Evolutionary conservation across 2,113 vertebrate genomes (phyloP), one percentile per base, ranked within the genome.

Genomic region (Catagonus wagneri): DNA sequence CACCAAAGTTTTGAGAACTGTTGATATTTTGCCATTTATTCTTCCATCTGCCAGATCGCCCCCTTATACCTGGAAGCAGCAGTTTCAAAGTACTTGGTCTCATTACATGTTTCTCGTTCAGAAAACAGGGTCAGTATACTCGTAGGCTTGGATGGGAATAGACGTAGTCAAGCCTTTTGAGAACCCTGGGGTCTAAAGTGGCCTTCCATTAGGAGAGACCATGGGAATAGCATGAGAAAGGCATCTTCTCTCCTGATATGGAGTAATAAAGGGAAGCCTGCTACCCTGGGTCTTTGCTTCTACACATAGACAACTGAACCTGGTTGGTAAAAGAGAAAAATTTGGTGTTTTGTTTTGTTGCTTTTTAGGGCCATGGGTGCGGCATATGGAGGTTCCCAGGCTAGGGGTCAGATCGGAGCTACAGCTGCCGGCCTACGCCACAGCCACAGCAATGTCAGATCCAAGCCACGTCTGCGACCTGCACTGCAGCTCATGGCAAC

Each of bases 251-350:
- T 84, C 61, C 81, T 78, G 74, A 78, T 6, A 15, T 83, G 74
- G 54, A 56, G 69, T 65, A 50, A 76, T 32, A 83, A 63, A 78
- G 22, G 17, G 50, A 63, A 23, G 20, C 78, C 19, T 89, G 29
- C 39, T 92, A 66, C 25, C 22, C n/a, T 89, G 29, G 23, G 50
- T 85, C 93, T 96, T 96, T 65, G 61, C 61, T 54, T 94, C 32
- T 72, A 27, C 36, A 19, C 61, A 20, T 75, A 29, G 32, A 86
- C 25, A 97, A 50, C 75, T 80, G 52, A 74, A 71, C 66, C 8
- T 56, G 71, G 10, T 66, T 95, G 56, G 87, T 68, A 79, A 92
- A 81, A 83, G 91, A 94, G 71, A 85, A 25, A 91, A 63, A 44
- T 44, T 44, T 44, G 44, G 44, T 44, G 44, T 44, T 44, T 44